Evolutionary conservation across 2,797 vertebrate genomes (phyloP), one percentile per base, ranked within the genome.

Genomic region (Ptychadena robeensis): DNA sequence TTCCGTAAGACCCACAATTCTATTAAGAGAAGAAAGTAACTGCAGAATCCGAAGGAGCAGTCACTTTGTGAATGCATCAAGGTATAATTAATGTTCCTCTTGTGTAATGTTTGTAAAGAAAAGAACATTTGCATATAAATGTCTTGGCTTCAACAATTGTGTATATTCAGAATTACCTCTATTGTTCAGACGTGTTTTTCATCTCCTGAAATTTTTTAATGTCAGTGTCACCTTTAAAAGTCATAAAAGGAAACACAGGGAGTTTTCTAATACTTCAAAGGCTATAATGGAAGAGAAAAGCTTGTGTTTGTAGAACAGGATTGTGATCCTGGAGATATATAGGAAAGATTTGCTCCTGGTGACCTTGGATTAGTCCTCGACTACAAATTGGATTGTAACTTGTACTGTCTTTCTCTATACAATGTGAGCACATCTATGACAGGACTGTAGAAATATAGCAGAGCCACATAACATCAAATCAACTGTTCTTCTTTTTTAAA

Each of bases 211-310:
- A 18, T 59, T 74, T 69, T 75, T 34, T 66, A 59, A 73, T 81
- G 70, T 81, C 80, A 81, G 38, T 57, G 61, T 81, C 63, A 74
- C 80, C 63, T 73, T 73, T 81, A 72, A 73, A 81, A 81, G 70
- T 67, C 80, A 81, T 67, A 67, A 66, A 73, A 72, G 44, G 38
- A 65, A 81, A 81, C 61, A 73, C 4, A 9, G 53, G 10, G 18
- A 67, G 63, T 71, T 81, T 81, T 67, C 61, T 59, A 81, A 81
- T 73, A 73, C 68, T 73, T 31, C 31, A 35, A 73, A 73, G 38
- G 10, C 53, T 14, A 53, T 30, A 74, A 65, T 67, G 25, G 70
- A 38, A n/a, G 37, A 67, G 31, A 22, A 57, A 25, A 35, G 63
- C 63, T 72, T 34, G 31, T 81, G 68, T 73, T 73, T 73, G 79